Evolutionary conservation across 2,888 invertebrate genomes (phyloP), one percentile per base, ranked within the genome.

Genomic region (Sphinx pinastri): DNA sequence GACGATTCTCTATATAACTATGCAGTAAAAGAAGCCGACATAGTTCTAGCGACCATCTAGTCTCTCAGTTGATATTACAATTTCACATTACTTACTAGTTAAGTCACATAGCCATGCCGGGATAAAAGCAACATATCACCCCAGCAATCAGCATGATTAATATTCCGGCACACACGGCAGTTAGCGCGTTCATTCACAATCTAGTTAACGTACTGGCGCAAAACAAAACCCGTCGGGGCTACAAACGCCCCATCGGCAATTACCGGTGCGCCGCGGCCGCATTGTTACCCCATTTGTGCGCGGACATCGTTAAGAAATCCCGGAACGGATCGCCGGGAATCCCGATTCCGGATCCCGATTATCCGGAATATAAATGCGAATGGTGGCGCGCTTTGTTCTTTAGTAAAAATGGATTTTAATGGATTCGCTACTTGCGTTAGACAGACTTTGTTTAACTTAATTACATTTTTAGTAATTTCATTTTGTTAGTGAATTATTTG

Each of bases 231-330:
- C 38, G 11, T 19, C 25, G 25, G 45, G 47, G 57, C 47, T 57
- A 67, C 67, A 67, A 68, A 68, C 12, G 49, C 45, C 54, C 68
- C 55, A 57, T 68, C 68, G 57, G 68, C 57, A 68, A 68, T 68
- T 68, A 68, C 68, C 68, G 68, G 57, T 57, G 57, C 25, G 16
- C 57, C 58, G 67, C 67, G 47, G 38, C 57, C 68, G 14, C 47
- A 57, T 68, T 68, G 55, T 55, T 68, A 49, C 63, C 63, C 63
- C 63, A 47, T 49, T 49, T 49, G 13, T 47, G 13, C 63, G 49
- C 49, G 63, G 63, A 63, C 63, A 63, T 49, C 63, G 49, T 63
- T 63, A 63, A 63, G 63, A 63, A 63, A 19, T 63, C 63, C 63
- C 49, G 63, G 63, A 49, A 63, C 19, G 49, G 63, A 63, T 58